phyloP scores from a whole-genome alignment of 2,797 vertebrate species.

The Enteromius mattozi region DNA sequence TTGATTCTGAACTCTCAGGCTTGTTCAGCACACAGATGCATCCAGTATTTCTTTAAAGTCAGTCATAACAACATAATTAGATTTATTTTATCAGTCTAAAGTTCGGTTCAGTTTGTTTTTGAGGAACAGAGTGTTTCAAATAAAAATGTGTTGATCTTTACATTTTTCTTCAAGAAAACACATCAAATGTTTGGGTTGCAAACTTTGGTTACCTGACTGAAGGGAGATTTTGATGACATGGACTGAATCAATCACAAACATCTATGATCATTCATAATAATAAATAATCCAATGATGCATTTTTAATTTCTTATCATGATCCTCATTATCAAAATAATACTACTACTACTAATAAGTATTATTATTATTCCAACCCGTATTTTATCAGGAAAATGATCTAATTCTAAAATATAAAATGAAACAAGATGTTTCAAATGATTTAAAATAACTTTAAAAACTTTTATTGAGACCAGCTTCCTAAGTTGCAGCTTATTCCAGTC shows the following conservation, averaged over 20 bases:
- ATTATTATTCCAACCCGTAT: too few relatives aligned
- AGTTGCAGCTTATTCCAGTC: not conserved
- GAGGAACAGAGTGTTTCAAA: not conserved
- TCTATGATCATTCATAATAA: too few relatives aligned
- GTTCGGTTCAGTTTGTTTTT: not conserved
- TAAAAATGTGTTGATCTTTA: too few relatives aligned
- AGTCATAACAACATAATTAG: not conserved
- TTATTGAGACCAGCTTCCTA: not conserved
- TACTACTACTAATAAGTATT: too few relatives aligned
- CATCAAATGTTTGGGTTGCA: too few relatives aligned
- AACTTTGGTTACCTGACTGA: too few relatives aligned
- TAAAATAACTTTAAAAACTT: not conserved
- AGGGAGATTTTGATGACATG: not conserved
- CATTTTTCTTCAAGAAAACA: too few relatives aligned
- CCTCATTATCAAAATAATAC: too few relatives aligned
- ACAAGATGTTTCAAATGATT: not conserved
- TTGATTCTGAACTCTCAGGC: not conserved
- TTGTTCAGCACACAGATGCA: not conserved
- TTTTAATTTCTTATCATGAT: too few relatives aligned
- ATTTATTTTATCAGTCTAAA: not conserved
- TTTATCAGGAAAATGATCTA: too few relatives aligned
- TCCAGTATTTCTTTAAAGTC: not conserved
- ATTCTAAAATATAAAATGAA: not conserved
- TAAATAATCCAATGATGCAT: too few relatives aligned
- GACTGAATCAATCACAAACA: too few relatives aligned